Percentiles rank a stretch among this genome's conserved stretches.
Conservation (phyloP, 2,888 invertebrate genomes). For the Tanypteryx hageni region DNA sequence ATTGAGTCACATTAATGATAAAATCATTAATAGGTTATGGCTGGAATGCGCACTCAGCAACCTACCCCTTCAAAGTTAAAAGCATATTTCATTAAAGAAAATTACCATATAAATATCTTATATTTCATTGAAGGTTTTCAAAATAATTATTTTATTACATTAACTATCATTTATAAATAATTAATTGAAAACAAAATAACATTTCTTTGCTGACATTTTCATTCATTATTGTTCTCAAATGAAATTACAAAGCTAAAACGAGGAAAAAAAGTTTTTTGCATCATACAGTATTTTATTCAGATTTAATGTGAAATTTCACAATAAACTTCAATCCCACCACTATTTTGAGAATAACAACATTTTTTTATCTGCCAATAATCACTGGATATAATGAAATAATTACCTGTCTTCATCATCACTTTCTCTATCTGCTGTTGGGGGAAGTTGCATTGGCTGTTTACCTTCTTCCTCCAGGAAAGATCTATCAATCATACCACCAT, state of each 20-base stretch:
- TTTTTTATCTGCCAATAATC: background rate
- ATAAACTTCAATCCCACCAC: background rate
- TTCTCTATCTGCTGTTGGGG: slow-evolving; percentile 69
- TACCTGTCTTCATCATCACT: slow-evolving; percentile 79
- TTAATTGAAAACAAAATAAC: no score
- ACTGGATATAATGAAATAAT: slow-evolving; percentile 66
- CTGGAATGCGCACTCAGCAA: no score
- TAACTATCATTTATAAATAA: no score
- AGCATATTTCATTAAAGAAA: no score
- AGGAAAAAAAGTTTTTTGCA: background rate
- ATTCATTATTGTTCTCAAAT: background rate
- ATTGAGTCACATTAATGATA: no score
- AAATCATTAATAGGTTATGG: no score
- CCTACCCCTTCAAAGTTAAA: no score
- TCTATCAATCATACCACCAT: slow-evolving; percentile 85
- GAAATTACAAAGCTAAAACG: background rate
- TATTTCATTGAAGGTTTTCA: no score
- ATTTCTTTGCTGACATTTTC: no score
- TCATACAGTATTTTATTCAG: background rate
- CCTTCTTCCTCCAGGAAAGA: slow-evolving; percentile 84
- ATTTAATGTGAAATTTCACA: background rate
- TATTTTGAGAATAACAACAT: background rate
- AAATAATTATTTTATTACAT: no score
- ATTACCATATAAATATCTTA: no score
- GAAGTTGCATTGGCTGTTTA: slow-evolving; percentile 70